Percentiles rank a stretch among this genome's conserved stretches.
These are phyloP conservation scores for Phycodurus eques DNA, from an alignment of 2,113 vertebrate genomes.

Conservation along the genomic window DNA sequence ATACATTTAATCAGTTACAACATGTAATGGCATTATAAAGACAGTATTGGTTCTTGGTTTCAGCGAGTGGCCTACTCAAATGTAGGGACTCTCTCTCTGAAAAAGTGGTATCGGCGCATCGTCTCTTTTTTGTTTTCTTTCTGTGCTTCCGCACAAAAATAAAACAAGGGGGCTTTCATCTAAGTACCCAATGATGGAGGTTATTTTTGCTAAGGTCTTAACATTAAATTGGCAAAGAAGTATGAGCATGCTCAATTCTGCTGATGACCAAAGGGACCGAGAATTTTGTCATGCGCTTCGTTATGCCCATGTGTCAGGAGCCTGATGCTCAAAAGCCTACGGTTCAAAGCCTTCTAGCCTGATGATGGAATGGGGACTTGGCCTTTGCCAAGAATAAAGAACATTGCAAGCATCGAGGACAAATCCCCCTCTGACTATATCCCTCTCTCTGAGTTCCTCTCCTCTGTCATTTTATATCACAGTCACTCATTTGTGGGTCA, in stretches of 20 bases:
- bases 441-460: constrained; percentile 10
- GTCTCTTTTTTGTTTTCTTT: background rate
- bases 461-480: background rate
- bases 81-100: no score
- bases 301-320: constrained; percentile 60
- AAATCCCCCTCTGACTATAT: constrained; percentile 38
- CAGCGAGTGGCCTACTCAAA: no score
- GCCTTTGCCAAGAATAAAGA: constrained; percentile 41
- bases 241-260: constrained; percentile 37
- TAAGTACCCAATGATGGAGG: constrained; percentile 51
- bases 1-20: no score
- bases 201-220: constrained; percentile 31
- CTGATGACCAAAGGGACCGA: constrained; percentile 53
- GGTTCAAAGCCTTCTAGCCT: constrained; percentile 52
- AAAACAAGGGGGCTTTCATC: constrained; percentile 42
- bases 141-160: constrained; percentile 15
- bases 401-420: constrained; percentile 45
- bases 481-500: constrained; percentile 4
- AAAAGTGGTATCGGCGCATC: background rate
- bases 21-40: no score
- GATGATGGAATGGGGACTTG: constrained; percentile 31
- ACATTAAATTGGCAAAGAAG: constrained; percentile 38
- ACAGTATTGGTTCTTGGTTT: no score
- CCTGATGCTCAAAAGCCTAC: constrained; percentile 47
- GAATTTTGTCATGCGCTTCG: constrained; percentile 60